These are phyloP conservation scores for Phrynocephalus forsythii DNA, from an alignment of 2,797 vertebrate genomes.

Conservation along the genomic window DNA sequence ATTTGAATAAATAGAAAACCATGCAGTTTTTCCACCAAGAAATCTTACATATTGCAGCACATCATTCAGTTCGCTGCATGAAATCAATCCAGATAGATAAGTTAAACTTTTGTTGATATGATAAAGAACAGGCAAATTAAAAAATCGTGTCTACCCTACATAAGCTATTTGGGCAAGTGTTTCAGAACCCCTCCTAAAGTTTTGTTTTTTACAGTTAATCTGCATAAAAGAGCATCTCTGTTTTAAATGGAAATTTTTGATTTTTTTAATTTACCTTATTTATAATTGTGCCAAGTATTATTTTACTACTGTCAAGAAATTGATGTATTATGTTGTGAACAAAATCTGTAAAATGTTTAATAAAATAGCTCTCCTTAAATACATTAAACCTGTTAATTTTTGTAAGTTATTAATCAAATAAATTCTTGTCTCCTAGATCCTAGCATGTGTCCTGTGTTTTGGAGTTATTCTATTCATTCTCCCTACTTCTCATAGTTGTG, in stretches of 20 bases:
- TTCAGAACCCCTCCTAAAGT: slow-evolving; percentile 61
- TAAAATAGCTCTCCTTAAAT: slow-evolving; percentile 85
- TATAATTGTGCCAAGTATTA: slow-evolving; percentile 89
- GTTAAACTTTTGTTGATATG: slow-evolving; percentile 63
- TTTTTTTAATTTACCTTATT: slow-evolving; percentile 82
- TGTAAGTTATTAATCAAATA: slow-evolving; percentile 89
- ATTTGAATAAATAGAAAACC: slow-evolving; percentile 62
- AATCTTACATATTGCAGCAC: slow-evolving; percentile 56
- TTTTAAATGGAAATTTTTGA: slow-evolving; percentile 80
- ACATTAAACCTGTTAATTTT: slow-evolving; percentile 85
- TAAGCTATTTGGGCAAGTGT: slow-evolving; percentile 74
- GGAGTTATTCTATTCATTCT: neutral
- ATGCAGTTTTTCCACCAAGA: slow-evolving; percentile 67
- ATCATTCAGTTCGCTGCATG: slow-evolving; percentile 60
- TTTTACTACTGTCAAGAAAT: slow-evolving; percentile 83
- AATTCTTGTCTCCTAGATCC: slow-evolving; percentile 82
- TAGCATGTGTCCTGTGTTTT: slow-evolving; percentile 72
- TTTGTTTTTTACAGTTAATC: slow-evolving; percentile 71
- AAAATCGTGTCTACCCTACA: slow-evolving; percentile 77
- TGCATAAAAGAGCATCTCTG: slow-evolving; percentile 75
- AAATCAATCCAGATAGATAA: slow-evolving; percentile 59
- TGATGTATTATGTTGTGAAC: slow-evolving; percentile 83
- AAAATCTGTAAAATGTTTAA: slow-evolving; percentile 85
- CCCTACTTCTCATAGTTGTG: neutral
- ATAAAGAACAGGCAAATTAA: slow-evolving; percentile 68